Base-by-base conservation (phyloP, 1,140 invertebrate species). In the Agrilus planipennis region DNA sequence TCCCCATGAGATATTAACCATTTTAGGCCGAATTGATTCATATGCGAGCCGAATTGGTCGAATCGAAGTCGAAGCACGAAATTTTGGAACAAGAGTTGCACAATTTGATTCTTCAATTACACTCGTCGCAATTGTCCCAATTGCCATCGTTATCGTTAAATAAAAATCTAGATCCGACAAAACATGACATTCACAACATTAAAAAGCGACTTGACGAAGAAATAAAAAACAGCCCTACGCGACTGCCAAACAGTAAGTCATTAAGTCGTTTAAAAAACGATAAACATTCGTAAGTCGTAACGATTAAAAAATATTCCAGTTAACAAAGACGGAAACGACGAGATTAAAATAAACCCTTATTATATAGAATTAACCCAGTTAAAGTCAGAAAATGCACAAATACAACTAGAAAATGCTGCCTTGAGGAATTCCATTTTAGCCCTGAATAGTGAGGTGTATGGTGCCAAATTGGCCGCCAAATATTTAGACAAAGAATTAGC, bases 401-500 rank as follows among this genome's bases (percentile, higher is more conserved):
- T 84, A 11, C 68, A 72, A 32, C 62, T 73, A 41, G 84, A 89
- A 59, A 87, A 85, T 54, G 68, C 72, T 2, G 68, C 77, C 15
- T 66, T 87, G 9, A 59, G 79, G 21, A 74, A 78, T 46, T 76
- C 79, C 20, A 72, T 86, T 31, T 63, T 83, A 3, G 73, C 78
- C 2, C 56, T 87, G 12, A 82, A 88, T 52, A 79, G 79, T 22
- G 86, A 90, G 65, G 75, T 89, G 0, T 88, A 81, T 58, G 84
- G 83, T 29, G 82, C 85, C 11, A 73, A 82, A 51, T 62, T 90
- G 38, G 84, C 85, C 12, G 83, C 85, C 10, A 85, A 85, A 58
- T 89, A 89, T 62, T 63, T 89, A 36, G 84, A 89, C 55, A 89
- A 89, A 61, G 85, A 89, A 60, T 57, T 89, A 20, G 84, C 85